These are phyloP conservation scores for Hypolimnas misippus DNA, from an alignment of 2,888 invertebrate genomes.

Conservation along the genomic window DNA sequence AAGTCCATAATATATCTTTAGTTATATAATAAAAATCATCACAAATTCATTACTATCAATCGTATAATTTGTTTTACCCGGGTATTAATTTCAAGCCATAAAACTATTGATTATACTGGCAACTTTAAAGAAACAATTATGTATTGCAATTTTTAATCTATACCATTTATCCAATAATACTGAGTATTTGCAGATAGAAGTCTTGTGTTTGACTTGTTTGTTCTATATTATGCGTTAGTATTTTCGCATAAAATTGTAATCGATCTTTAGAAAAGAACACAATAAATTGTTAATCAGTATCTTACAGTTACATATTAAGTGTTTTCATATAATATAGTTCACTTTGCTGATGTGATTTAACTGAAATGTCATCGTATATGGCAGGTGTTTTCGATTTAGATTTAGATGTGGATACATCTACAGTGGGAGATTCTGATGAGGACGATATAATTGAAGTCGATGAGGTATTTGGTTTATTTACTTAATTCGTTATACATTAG, in stretches of 20 bases:
- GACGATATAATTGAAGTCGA: constrained; percentile 95
- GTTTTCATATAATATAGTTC: constrained; percentile 51
- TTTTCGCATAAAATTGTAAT: constrained; percentile 20
- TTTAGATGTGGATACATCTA: constrained; percentile 87
- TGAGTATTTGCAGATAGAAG: constrained; percentile 28
- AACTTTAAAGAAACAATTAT: no score
- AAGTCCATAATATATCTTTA: no score
- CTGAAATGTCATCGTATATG: constrained; percentile 86
- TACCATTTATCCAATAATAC: constrained; percentile 18
- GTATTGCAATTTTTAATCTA: constrained; percentile 10
- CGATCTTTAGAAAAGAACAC: constrained; percentile 4
- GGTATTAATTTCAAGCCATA: no score
- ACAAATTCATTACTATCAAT: no score
- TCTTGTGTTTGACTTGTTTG: constrained; percentile 47
- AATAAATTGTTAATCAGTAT: constrained; percentile 1
- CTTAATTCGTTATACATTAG: constrained; percentile 27
- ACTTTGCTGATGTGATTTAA: constrained; percentile 78
- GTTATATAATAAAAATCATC: no score
- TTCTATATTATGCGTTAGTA: constrained; percentile 24
- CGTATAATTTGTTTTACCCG: no score
- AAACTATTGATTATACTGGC: neutral
- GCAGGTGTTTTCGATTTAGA: constrained; percentile 97
- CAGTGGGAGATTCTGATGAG: constrained; percentile 90
- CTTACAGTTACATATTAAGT: constrained; percentile 9
- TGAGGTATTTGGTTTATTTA: constrained; percentile 86